Base-by-base conservation (phyloP, 2,888 invertebrate species). In the Encarsia formosa region DNA sequence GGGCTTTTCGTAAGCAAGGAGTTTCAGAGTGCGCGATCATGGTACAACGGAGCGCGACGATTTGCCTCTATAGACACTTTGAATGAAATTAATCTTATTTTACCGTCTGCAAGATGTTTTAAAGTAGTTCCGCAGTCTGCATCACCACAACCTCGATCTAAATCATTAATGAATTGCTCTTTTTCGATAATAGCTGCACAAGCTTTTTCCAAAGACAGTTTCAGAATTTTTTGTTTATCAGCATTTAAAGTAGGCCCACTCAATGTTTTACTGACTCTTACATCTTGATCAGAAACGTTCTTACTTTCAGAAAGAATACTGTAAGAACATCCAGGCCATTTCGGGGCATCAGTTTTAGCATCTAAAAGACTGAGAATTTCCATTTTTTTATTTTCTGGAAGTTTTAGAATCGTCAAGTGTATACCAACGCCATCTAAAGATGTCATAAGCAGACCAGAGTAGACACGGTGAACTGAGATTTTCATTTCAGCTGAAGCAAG, bases 391-490 rank as follows among this genome's bases (percentile, higher is more conserved):
- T 70, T 64, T 48, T 78, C 71, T 11, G 73, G 75, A 9, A 84
- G 65, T 59, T 81, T 80, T 9, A 88, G 64, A 16, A 92, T 61
- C 13, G 88, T 86, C 22, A 93, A 77, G 59, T 88, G 86, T 61
- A 90, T 78, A 6, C 91, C 91, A 47, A 84, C 81, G 81, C 87
- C 87, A 64, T 90, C 85, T 39, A 91, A 69, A 0, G 90, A 88
- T 0, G 90, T 87, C 75, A 89, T 82, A 56, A 85, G 76, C 5
- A 75, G 65, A 5, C 82, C 83, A 2, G 64, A 58, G 46, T 73
- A 71, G 5, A 68, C 63, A 16, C 73, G 65, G 11, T 66, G 15
- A n/a, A 65, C 61, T 34, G 58, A 42, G 4, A 73, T 58, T 9
- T 60, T 57, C 58, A 61, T 62, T 3, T 45, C 58, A 47, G 55